Evolutionary conservation across 2,113 vertebrate genomes (phyloP).

Genomic region (Perca schrenkii): DNA sequence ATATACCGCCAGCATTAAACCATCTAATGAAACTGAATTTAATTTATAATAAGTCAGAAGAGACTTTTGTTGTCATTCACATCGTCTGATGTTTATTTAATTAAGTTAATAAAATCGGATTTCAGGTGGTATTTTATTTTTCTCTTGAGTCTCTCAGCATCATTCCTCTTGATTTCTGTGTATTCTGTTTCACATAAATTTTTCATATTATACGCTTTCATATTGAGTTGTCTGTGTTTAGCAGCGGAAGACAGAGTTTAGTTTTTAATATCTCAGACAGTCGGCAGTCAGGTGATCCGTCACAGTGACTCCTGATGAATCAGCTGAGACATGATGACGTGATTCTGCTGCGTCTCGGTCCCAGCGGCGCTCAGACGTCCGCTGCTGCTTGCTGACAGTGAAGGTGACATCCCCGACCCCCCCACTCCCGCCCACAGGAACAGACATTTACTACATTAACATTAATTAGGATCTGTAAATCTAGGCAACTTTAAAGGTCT

Average conservation of each 20-base stretch:
- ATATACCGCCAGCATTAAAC: too few species aligned
- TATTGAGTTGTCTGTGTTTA: not conserved
- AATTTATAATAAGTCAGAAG: not conserved
- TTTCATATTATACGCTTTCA: too few species aligned
- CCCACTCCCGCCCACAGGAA: not conserved
- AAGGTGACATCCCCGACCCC: not conserved
- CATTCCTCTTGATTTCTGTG: too few species aligned
- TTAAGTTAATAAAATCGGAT: conserved; percentile 10
- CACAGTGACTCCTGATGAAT: not conserved
- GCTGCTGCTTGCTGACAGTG: conserved; percentile 26
- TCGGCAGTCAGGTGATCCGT: conserved; percentile 21
- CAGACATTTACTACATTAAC: conserved; percentile 4
- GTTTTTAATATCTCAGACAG: not conserved
- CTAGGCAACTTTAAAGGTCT: not conserved
- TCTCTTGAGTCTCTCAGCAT: not conserved
- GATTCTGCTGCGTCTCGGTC: conserved; percentile 28
- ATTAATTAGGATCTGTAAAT: not conserved
- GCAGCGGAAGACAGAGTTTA: not conserved
- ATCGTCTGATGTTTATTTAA: conserved; percentile 1
- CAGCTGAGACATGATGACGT: conserved; percentile 38
- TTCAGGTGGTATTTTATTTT: conserved; percentile 3
- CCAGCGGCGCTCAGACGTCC: conserved; percentile 24
- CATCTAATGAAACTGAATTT: too few species aligned
- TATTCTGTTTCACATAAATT: not conserved
- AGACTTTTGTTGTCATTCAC: not conserved